A percentile compares a stretch with the other conserved stretches of the same genome.
Evolutionary conservation across 2,797 vertebrate species (phyloP).

Genomic region (Mus spretus): DNA sequence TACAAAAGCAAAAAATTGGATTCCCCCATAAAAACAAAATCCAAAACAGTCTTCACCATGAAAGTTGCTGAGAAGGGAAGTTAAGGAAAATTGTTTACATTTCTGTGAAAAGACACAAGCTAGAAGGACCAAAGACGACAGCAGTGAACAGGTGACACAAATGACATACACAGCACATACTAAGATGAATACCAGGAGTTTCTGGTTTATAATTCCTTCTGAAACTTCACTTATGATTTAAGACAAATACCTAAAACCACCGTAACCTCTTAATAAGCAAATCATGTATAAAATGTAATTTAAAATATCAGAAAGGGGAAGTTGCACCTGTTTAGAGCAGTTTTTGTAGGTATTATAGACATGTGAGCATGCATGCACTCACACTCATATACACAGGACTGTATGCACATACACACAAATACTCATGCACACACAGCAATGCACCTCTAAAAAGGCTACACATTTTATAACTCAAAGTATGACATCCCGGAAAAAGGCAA

Average conservation of each 20-base stretch:
- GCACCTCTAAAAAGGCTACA: neutral
- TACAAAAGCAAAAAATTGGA: constrained; percentile 18
- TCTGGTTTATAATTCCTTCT: constrained; percentile 14
- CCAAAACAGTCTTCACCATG: neutral
- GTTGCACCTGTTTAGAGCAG: neutral
- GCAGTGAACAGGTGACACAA: constrained; percentile 12
- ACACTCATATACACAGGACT: neutral
- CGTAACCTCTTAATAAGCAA: neutral
- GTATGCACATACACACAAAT: neutral
- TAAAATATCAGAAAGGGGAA: neutral
- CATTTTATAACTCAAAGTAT: neutral
- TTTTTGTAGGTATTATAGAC: constrained; percentile 23
- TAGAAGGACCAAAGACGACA: neutral
- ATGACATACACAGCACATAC: neutral
- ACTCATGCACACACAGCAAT: neutral
- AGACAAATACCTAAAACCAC: neutral
- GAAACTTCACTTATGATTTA: neutral
- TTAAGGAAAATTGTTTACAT: neutral
- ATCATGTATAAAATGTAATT: neutral
- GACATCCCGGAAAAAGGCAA: neutral
- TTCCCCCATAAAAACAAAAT: constrained; percentile 34
- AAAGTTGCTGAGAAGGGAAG: neutral
- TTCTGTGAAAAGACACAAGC: constrained; percentile 8
- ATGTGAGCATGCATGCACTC: neutral
- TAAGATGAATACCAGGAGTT: constrained; percentile 19